Evolutionary conservation across 1,140 invertebrate species (phyloP), one percentile per base, ranked within the genome.

Genomic region (Tetramorium simillimum): DNA sequence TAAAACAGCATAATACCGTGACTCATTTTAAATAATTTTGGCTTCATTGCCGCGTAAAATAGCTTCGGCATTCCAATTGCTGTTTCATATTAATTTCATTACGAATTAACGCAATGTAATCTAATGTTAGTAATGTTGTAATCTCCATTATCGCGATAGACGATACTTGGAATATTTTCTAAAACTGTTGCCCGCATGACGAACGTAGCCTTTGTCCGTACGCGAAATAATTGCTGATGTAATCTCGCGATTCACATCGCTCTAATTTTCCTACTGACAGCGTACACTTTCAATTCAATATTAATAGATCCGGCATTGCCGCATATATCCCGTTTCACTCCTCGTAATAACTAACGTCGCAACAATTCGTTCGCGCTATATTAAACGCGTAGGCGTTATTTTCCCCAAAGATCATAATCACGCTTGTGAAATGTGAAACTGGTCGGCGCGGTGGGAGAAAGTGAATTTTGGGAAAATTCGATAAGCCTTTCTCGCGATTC

Each of bases 201-300:
- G 14, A 51, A 72, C 24, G 46, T 58, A 75, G 7, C n/a, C 51
- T 75, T 37, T 33, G n/a, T 76, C 53, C 18, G 37, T 0, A 10
- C 43, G 33, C 24, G 16, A 76, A 60, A 76, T 76, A 76, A 76
- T 76, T 76, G 53, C n/a, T 24, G 73, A 76, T 56, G 40, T 40
- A 76, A 60, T 60, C 53, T 60, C 21, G 21, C 21, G 37, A 76
- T 76, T 60, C 16, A n/a, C 56, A 28, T 76, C 21, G 73, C 51
- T 75, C 51, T 75, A 56, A 75, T 76, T 76, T 76, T 60, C 73
- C n/a, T 40, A 37, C 73, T 60, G 73, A 76, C 56, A 60, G 53
- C 33, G n/a, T 58, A 76, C n/a, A 58, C 21, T 76, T 76, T 21
- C 37, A 60, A 60, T 60, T 76, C 73, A 76, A 60, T 76, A 76